A percentile compares a stretch with the other conserved stretches of the same genome.
These are phyloP conservation scores for Puma concolor DNA, from an alignment of 2,113 vertebrate genomes.

Conservation along the genomic window DNA sequence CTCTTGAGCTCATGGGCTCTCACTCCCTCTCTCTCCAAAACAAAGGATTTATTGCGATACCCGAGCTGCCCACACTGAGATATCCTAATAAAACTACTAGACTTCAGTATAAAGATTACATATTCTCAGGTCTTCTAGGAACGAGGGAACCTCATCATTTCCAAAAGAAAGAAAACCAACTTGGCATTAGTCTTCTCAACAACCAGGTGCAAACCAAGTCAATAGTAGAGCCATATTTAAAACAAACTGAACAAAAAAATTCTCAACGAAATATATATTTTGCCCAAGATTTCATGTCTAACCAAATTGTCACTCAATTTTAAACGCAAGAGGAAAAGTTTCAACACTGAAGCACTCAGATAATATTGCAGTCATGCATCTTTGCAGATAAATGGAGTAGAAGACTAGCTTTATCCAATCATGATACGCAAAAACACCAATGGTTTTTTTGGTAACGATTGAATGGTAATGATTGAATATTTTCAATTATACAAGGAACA, in stretches of 20 bases:
- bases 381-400: conserved; percentile 12
- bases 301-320: neutral
- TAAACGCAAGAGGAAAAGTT: neutral
- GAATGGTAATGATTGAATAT: neutral
- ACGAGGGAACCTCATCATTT: neutral
- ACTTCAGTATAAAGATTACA: neutral
- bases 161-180: neutral
- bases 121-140: neutral
- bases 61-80: neutral
- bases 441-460: neutral
- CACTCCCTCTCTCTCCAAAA: too few species aligned
- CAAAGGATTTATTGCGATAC: neutral
- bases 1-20: too few species aligned
- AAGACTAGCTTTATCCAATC: neutral
- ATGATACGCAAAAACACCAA: neutral
- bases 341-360: neutral
- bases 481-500: neutral
- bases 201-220: neutral
- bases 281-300: neutral
- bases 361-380: neutral
- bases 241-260: neutral
- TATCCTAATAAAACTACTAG: conserved; percentile 5
- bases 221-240: neutral
- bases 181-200: neutral
- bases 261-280: neutral